Base-by-base conservation (phyloP, 2,888 invertebrate genomes). In the Trichogramma evanescens region DNA sequence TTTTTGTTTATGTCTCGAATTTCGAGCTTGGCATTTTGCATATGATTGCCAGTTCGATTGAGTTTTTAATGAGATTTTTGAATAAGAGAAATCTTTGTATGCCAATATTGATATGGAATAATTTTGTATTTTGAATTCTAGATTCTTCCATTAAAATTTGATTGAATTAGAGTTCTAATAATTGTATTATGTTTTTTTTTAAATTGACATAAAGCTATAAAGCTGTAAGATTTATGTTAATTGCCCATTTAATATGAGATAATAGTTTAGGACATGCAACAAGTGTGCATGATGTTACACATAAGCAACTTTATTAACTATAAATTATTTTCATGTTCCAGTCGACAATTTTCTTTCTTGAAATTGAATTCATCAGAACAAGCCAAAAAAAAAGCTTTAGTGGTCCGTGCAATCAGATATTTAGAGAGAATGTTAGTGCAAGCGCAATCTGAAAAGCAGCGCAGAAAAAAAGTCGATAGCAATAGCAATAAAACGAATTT, bases 291-390 rank as follows among this genome's bases (percentile, higher is more conserved):
- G n/a, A 45, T 8, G n/a, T n/a, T n/a, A 9, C n/a, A 9, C 2
- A 45, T 8, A 45, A 45, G 3, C 8, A 9, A 9, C n/a, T 45
- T 45, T 45, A n/a, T 8, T 39, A 10, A 41, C 6, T 38, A 45
- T 51, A 6, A 10, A 43, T 62, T 58, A 56, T 58, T 58, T 62
- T 70, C 64, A 64, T 65, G 58, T 84, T 84, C 65, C 82, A 95
- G 95, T 77, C 92, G 93, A 39, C 90, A 92, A 73, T 95, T 91
- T 83, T 95, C 95, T 50, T 94, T 93, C 76, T 80, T 95, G 63
- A 89, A 92, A 73, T 79, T 95, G 52, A 87, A 88, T 71, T 84
- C 86, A 60, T 83, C 88, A 54, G 93, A 93, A 77, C 91, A 94
- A 83, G 82, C 84, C 9, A 85, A 88, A 72, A 91, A 92, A 68